These are phyloP conservation scores for Gorsachius magnificus DNA, from an alignment of 2,797 vertebrate genomes.

Conservation along the genomic window DNA sequence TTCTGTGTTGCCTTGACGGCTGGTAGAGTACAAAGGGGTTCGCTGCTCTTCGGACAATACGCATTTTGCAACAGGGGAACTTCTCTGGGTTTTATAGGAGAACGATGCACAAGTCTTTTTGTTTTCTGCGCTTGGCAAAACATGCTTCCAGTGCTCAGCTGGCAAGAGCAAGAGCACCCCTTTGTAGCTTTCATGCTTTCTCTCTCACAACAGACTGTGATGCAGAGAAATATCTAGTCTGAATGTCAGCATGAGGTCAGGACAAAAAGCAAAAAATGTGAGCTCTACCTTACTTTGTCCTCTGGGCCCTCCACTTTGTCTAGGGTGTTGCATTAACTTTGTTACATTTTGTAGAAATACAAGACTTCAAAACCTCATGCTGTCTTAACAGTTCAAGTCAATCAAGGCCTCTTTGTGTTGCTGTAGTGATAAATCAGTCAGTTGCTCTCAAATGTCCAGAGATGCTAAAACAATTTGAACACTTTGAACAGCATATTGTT, in stretches of 20 bases:
- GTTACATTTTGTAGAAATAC: neutral
- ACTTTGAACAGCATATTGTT: neutral
- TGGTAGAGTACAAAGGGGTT: neutral
- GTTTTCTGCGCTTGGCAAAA: neutral
- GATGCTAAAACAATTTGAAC: neutral
- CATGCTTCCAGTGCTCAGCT: neutral
- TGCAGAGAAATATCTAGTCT: neutral
- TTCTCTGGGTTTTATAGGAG: neutral
- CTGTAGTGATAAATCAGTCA: constrained; percentile 15
- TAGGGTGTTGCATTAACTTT: neutral
- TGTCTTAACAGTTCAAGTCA: neutral
- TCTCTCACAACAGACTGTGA: neutral
- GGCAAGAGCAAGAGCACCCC: neutral
- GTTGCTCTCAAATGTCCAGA: neutral
- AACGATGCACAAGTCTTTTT: neutral
- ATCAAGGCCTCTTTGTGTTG: neutral
- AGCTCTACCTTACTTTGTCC: neutral
- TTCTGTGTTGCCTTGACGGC: neutral
- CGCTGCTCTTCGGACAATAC: neutral
- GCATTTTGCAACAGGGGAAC: neutral
- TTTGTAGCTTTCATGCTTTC: neutral
- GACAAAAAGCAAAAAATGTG: neutral
- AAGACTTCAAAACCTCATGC: neutral
- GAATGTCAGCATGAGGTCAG: neutral
- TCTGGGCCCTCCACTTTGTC: neutral